Percentiles rank a stretch among this genome's conserved stretches.
Conservation (phyloP, 2,113 vertebrate genomes). For the Sander vitreus region DNA sequence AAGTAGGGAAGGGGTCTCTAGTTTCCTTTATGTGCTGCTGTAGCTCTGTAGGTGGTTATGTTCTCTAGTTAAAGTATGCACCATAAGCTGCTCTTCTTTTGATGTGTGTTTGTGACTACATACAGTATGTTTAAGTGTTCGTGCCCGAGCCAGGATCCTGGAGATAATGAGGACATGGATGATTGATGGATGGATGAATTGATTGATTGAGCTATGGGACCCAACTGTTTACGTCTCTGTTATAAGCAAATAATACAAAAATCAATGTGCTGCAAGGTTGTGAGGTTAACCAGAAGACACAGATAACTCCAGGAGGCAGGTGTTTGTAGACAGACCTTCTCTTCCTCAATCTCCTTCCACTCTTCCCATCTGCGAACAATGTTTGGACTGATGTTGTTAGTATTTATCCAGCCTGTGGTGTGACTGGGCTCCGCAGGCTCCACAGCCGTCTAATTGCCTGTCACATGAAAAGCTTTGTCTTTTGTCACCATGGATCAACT, state of each 20-base stretch:
- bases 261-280: constrained; percentile 49
- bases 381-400: constrained; percentile 38
- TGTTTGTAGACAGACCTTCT: constrained; percentile 9
- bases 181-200: constrained; percentile 32
- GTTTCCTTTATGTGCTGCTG: background rate
- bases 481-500: constrained; percentile 75
- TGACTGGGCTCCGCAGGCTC: constrained; percentile 42
- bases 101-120: background rate
- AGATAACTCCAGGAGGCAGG: background rate
- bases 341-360: background rate
- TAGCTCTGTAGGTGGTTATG: background rate
- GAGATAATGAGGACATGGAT: constrained; percentile 33
- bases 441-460: constrained; percentile 76
- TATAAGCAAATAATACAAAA: constrained; percentile 63
- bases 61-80: background rate
- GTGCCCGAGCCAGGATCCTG: background rate
- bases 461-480: constrained; percentile 80
- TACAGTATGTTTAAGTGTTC: background rate
- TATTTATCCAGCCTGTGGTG: constrained; percentile 42
- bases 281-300: constrained; percentile 21
- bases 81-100: background rate
- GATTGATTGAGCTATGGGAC: constrained; percentile 29
- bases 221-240: constrained; percentile 35
- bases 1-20: too few relatives aligned
- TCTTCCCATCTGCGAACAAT: constrained; percentile 9